Percentiles rank a stretch among this genome's conserved stretches.
These are phyloP conservation scores for Tenrec ecaudatus DNA, from an alignment of 2,113 vertebrate species.

Conservation along the genomic window DNA sequence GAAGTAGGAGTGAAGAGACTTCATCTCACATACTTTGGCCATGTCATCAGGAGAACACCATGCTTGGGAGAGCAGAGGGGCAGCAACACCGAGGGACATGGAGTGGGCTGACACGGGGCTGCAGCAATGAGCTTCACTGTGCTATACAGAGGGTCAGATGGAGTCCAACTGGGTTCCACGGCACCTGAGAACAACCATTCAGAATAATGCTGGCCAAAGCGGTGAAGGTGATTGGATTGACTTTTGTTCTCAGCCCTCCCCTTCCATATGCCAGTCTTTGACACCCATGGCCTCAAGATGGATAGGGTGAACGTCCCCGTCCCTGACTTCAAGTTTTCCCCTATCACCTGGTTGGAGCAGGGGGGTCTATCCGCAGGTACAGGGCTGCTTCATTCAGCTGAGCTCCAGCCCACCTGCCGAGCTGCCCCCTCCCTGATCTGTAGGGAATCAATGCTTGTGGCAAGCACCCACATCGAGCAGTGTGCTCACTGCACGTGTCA, in stretches of 20 bases:
- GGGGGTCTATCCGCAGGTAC: accelerated
- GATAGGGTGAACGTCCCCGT: not conserved
- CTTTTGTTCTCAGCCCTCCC: accelerated
- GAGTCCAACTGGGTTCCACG: not conserved
- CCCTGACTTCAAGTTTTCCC: not conserved
- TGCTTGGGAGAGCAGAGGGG: not conserved
- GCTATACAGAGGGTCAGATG: no score
- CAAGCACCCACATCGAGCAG: not conserved
- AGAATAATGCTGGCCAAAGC: accelerated
- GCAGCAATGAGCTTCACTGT: not conserved
- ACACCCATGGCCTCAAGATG: accelerated
- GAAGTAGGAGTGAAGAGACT: no score
- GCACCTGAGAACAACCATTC: not conserved
- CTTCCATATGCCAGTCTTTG: accelerated
- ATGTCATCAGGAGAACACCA: not conserved
- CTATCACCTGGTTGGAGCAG: accelerated
- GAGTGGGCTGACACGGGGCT: not conserved
- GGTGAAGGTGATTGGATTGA: not conserved
- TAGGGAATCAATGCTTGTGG: not conserved
- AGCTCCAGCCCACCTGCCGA: not conserved
- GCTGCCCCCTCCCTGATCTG: accelerated
- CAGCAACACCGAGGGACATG: not conserved
- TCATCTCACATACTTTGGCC: no score
- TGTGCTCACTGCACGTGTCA: no score
- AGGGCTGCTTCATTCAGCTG: not conserved